Evolutionary conservation across 2,888 invertebrate genomes (phyloP), one percentile per base, ranked within the genome.

Genomic region (Agrilus mali): DNA sequence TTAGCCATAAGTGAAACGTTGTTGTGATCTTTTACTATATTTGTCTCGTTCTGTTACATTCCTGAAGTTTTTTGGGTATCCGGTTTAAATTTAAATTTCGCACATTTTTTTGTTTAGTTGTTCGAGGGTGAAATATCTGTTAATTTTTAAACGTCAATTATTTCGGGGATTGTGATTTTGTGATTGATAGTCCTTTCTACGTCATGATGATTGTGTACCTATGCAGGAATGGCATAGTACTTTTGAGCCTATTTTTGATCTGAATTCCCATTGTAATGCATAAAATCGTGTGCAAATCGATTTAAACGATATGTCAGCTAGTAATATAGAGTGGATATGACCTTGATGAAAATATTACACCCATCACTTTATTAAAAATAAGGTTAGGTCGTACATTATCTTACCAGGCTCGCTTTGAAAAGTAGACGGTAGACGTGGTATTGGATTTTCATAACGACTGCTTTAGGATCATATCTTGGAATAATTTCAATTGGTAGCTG

Each of bases 271-370:
- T 41, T 43, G 44, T 47, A 43, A 38, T 41, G 43, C 40, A 44
- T 40, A 40, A 47, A 49, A 42, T 48, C 40, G 40, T 44, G 38
- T 38, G 33, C 38, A 43, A 45, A 45, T 44, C 45, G 45, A 45
- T 45, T 41, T 45, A 41, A 45, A 47, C 43, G 49, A 49, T 45
- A 52, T 52, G 52, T 50, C 52, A 52, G 47, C 49, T 43, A 45
- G 48, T 48, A 53, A 47, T 49, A 50, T 44, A 37, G 43, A 57
- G 55, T 59, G 56, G 53, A 58, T 59, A 58, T 63, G 64, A 64
- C 64, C 64, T 64, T 64, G 64, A 61, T 58, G 61, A 59, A 61
- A 61, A 63, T 60, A 61, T 61, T 63, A 62, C 64, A 63, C 62
- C 64, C 63, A 64, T 64, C 61, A 62, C 62, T 63, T 61, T 59